These are phyloP conservation scores for Dicyrtomina minuta DNA, from an alignment of 2,888 invertebrate genomes.

Conservation along the genomic window DNA sequence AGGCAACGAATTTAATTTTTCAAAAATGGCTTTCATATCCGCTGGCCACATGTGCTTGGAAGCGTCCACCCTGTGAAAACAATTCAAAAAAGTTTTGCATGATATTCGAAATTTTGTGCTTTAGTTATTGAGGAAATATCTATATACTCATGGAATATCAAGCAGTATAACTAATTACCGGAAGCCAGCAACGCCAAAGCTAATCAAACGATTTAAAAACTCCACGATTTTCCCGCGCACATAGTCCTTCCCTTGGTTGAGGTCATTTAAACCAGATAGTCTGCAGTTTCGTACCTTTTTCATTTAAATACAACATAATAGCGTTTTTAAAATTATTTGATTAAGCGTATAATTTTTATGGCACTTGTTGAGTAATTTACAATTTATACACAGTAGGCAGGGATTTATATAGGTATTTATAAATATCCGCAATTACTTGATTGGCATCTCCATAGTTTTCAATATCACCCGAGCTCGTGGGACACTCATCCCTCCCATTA, in stretches of 20 bases:
- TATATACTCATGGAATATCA: too few species aligned
- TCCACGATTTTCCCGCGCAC: constrained; percentile 67
- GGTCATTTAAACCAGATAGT: constrained; percentile 70
- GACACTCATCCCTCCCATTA: constrained; percentile 44
- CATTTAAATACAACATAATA: too few species aligned
- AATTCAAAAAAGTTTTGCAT: too few species aligned
- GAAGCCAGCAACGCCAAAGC: constrained; percentile 80
- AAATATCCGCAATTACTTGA: too few species aligned
- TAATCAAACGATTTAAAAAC: constrained; percentile 68
- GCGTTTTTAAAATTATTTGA: too few species aligned
- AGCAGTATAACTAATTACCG: too few species aligned
- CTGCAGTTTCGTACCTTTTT: constrained; percentile 68
- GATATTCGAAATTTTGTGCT: neutral
- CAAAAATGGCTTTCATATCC: constrained; percentile 70
- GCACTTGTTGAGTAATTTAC: too few species aligned
- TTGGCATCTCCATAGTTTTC: constrained; percentile 55
- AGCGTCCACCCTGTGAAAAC: constrained; percentile 60
- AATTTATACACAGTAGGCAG: too few species aligned
- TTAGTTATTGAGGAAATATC: too few species aligned
- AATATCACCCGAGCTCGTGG: constrained; percentile 55
- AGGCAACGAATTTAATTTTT: constrained; percentile 57
- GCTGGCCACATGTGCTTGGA: constrained; percentile 64
- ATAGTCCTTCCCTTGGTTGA: constrained; percentile 68
- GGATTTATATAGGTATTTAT: too few species aligned
- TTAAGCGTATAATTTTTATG: too few species aligned